Evolutionary conservation across 2,888 invertebrate genomes (phyloP), one percentile per base, ranked within the genome.

Genomic region (Marronus borbonicus): DNA sequence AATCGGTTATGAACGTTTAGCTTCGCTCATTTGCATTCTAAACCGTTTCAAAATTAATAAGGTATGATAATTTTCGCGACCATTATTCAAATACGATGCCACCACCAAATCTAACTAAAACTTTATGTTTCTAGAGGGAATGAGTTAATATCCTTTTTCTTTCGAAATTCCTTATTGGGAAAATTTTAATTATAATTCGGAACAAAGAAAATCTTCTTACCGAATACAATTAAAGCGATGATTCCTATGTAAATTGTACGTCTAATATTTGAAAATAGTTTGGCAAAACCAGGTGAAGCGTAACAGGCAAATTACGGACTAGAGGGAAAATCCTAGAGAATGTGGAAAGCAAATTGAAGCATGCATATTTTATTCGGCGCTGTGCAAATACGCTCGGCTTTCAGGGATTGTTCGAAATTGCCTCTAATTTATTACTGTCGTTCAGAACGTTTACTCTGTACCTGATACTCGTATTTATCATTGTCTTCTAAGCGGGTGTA

Each of bases 361-460:
- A 65, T 17, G 17, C 65, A 65, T 65, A 65, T 65, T 65, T 65
- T 65, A 65, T 36, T 17, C 36, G 36, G 36, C 1, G 7, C 65
- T 65, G 39, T 12, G 12, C 14, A 65, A 65, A 65, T 65, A 65
- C 65, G 17, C 14, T 4, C 36, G 17, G 65, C 65, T 65, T 65
- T 65, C 36, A 36, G 36, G 65, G 36, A 65, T 65, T 65, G 39
- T 65, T 65, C 39, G 65, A 36, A 36, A 65, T 65, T 65, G 65
- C 65, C 65, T 36, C 14, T 14, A 65, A 65, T 65, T 36, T 65
- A 36, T 64, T 28, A 28, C 60, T 36, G 65, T 65, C 36, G 39
- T 65, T 65, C 65, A 17, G 17, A 31, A 36, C 3, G 20, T 58
- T 44, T 44, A 12, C 44, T 44, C 1, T 8, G 7, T n/a, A 65